These are phyloP conservation scores for Chymomyza costata DNA, from an alignment of 1,140 invertebrate species.

Conservation along the genomic window DNA sequence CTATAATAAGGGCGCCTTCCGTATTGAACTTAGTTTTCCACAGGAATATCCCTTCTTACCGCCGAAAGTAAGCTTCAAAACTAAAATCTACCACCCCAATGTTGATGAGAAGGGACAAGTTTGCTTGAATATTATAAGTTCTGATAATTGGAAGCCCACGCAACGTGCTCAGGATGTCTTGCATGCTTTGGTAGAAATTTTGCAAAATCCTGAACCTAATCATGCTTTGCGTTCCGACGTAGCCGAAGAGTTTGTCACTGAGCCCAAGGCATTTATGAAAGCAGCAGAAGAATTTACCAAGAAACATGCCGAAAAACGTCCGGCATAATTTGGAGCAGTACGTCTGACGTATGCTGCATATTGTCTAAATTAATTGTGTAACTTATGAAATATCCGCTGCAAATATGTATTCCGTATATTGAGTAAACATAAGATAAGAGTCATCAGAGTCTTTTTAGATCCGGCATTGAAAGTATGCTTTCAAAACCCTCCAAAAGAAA, in stretches of 20 bases:
- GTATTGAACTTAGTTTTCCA: constrained; percentile 98
- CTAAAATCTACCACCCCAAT: constrained; percentile 99
- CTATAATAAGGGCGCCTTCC: constrained; percentile 99
- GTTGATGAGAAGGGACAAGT: constrained; percentile 99
- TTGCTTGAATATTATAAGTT: constrained; percentile 96
- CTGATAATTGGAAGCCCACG: constrained; percentile 99
- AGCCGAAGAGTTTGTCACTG: constrained; percentile 96
- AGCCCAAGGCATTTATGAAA: constrained; percentile 98
- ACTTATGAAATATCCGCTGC: too few relatives aligned
- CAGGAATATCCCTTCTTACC: constrained; percentile 99
- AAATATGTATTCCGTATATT: too few relatives aligned
- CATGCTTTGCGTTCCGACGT: constrained; percentile 97
- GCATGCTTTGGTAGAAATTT: constrained; percentile 94
- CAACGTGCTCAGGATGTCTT: constrained; percentile 99
- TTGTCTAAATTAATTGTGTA: too few relatives aligned
- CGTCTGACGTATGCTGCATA: too few relatives aligned
- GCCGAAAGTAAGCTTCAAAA: constrained; percentile 98
- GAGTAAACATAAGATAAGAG: too few relatives aligned
- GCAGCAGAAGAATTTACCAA: constrained; percentile 99
- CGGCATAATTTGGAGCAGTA: too few relatives aligned
- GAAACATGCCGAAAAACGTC: constrained; percentile 97
- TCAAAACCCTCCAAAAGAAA: too few relatives aligned
- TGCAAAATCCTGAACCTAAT: constrained; percentile 98
- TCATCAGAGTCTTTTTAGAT: too few relatives aligned
- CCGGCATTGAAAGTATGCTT: too few relatives aligned